A percentile compares a stretch with the other conserved stretches of the same genome.
Evolutionary conservation across 2,888 invertebrate genomes (phyloP).

Genomic region (Dryadula phaetusa): DNA sequence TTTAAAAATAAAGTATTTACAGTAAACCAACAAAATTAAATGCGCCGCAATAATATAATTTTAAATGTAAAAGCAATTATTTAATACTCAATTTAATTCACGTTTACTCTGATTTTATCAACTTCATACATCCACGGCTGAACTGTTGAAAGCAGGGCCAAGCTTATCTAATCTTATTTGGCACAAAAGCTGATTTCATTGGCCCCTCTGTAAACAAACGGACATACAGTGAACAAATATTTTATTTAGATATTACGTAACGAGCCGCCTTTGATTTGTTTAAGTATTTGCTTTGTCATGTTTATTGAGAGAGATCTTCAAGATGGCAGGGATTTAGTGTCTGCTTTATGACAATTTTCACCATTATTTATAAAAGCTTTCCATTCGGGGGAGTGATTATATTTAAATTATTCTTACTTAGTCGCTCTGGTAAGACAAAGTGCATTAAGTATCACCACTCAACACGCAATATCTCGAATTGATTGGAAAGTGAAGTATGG

Average conservation of each 20-base stretch:
- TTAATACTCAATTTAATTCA: slow-evolving; percentile 10
- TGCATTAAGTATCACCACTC: too few species aligned
- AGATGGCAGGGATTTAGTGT: too few species aligned
- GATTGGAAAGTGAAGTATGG: too few species aligned
- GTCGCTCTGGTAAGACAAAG: too few species aligned
- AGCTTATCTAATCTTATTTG: slow-evolving; percentile 53
- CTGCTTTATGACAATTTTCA: too few species aligned
- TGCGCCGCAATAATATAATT: neutral
- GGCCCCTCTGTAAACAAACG: slow-evolving; percentile 41
- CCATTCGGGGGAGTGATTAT: too few species aligned
- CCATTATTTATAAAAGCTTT: too few species aligned
- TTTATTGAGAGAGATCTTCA: neutral
- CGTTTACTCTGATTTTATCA: slow-evolving; percentile 35
- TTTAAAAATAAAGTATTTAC: too few species aligned
- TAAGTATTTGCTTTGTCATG: neutral
- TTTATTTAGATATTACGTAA: neutral
- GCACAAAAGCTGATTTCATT: slow-evolving; percentile 55
- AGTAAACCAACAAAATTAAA: neutral
- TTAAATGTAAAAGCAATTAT: slow-evolving; percentile 8
- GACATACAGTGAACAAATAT: slow-evolving; percentile 41
- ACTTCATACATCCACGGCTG: slow-evolving; percentile 28
- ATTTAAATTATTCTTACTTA: too few species aligned
- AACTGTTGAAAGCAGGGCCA: slow-evolving; percentile 41
- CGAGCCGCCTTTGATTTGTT: slow-evolving; percentile 2
- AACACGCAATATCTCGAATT: too few species aligned